Base-by-base conservation (phyloP, 2,888 invertebrate species). In the Caprella mutica region DNA sequence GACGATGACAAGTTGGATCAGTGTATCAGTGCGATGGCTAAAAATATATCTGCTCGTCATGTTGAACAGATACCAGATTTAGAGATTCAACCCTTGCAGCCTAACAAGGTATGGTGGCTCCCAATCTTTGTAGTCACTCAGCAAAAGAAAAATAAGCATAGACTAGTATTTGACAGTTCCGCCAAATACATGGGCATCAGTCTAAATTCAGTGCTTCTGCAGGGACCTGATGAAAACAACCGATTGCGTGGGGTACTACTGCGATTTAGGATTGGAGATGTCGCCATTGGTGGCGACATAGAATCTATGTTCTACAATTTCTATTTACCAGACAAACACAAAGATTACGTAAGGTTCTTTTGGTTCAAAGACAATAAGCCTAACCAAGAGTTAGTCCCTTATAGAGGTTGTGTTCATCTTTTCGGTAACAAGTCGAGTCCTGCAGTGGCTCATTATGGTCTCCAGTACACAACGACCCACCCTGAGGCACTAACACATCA, bases 171-270 rank as follows among this genome's bases (percentile, higher is more conserved):
- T 19, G 50, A 48, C 26, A 48, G 50, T 21, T 19, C 50, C 17
- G 50, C 50, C 2, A 30, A 14, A 4, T 48, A 27, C 26, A 12
- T 14, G 3, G 50, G 50, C 3, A n/a, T 26, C 2, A 48, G 50
- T n/a, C 24, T 48, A 17, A 48, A 48, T 26, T 26, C 27, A 5
- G 24, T 14, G 6, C 27, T 48, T 5, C 33, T 48, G 5, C 50
- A 19, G 21, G 50, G 50, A 14, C 50, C 50, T 2, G 50, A 48
- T 29, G 27, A 48, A 26, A 48, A 48, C 50, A 48, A 48, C 24
- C 24, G 21, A 6, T 21, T 48, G 17, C 29, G 33, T 6, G 50
- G 27, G 12, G 50, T 48, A 5, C 27, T 48, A 4, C 14, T 27
- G 19, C 24, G 50, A 14, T 48, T 48, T 21, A 27, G 50, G 6